Evolutionary conservation across 2,888 invertebrate species (phyloP).

Genomic region (Elmis aenea): DNA sequence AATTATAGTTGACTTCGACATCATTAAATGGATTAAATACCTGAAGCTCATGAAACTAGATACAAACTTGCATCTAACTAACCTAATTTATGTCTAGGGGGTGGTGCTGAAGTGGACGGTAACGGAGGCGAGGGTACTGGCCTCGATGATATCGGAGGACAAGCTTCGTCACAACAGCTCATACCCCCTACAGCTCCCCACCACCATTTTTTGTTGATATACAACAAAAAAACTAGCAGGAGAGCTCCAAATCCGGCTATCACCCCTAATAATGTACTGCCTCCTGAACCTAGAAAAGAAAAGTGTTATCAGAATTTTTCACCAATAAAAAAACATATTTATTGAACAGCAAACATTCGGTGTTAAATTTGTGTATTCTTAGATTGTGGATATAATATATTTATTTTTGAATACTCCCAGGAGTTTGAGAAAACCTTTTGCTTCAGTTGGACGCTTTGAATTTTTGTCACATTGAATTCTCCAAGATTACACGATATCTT

Average conservation of each 20-base stretch:
- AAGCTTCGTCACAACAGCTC: slow-evolving; percentile 58
- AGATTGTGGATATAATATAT: not conserved
- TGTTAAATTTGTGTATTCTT: not conserved
- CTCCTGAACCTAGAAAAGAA: slow-evolving; percentile 59
- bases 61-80: too few species aligned
- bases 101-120: slow-evolving; percentile 40
- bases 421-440: too few species aligned
- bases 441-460: too few species aligned
- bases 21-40: too few species aligned
- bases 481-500: too few species aligned
- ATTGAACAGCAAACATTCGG: not conserved
- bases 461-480: too few species aligned
- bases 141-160: slow-evolving; percentile 45
- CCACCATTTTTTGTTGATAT: slow-evolving; percentile 78
- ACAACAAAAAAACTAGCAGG: slow-evolving; percentile 78
- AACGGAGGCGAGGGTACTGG: slow-evolving; percentile 44
- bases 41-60: too few species aligned
- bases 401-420: too few species aligned
- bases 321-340: not conserved
- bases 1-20: too few species aligned
- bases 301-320: slow-evolving; percentile 1
- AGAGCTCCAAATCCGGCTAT: slow-evolving; percentile 79
- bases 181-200: slow-evolving; percentile 60
- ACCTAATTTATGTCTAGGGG: slow-evolving; percentile 40
- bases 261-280: slow-evolving; percentile 83